Conservation (phyloP, 2,888 invertebrate species). For the Noctua janthina region DNA sequence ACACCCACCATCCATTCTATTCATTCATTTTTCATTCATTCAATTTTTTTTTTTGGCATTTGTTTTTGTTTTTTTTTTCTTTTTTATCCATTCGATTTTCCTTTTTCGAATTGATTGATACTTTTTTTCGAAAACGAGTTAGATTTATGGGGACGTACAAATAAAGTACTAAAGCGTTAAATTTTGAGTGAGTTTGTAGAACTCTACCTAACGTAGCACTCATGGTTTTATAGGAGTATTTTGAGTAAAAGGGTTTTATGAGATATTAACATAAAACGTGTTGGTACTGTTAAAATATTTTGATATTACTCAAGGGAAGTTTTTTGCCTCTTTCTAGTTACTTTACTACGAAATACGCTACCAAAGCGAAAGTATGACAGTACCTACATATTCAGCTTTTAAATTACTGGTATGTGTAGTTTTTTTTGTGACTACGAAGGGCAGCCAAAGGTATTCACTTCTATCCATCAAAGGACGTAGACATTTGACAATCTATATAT, state of each 20-base stretch:
- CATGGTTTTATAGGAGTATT: conserved; percentile 27
- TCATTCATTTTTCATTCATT: too few species aligned
- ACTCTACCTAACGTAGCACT: conserved; percentile 4
- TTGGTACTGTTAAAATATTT: conserved; percentile 14
- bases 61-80: too few species aligned
- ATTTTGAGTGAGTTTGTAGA: conserved; percentile 18
- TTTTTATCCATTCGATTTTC: neutral
- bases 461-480: neutral
- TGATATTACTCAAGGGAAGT: neutral
- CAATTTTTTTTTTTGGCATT: too few species aligned
- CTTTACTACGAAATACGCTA: neutral
- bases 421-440: neutral
- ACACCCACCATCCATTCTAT: too few species aligned
- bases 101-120: conserved; percentile 24
- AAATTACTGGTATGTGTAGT: too few species aligned
- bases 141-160: conserved; percentile 11
- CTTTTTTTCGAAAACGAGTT: conserved; percentile 14
- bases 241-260: conserved; percentile 40
- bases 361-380: neutral
- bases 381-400: neutral
- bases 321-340: neutral
- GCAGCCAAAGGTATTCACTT: neutral
- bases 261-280: conserved; percentile 24
- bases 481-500: neutral
- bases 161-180: conserved; percentile 8